phyloP scores from a whole-genome alignment of 2,113 vertebrate genomes.

The Xiphophorus maculatus region DNA sequence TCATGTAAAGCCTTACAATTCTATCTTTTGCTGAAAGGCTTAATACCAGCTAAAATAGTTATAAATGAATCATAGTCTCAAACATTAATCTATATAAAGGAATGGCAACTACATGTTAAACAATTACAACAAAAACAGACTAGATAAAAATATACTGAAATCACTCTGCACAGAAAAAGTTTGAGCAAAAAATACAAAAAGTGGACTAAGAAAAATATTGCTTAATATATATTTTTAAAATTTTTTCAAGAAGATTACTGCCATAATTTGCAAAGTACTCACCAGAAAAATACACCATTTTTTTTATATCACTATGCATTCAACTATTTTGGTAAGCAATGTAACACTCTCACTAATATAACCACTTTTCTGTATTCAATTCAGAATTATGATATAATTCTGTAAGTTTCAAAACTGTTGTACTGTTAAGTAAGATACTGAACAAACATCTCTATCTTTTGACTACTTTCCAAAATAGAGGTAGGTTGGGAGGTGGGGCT shows the following conservation, averaged over 20 bases:
- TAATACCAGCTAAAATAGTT: background rate
- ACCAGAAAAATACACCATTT: background rate
- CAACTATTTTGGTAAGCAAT: background rate
- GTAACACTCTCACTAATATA: no score
- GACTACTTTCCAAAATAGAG: no score
- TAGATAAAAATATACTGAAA: background rate
- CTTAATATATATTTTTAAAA: background rate
- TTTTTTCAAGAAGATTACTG: background rate
- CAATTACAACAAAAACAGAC: background rate
- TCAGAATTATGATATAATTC: background rate
- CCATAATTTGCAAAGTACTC: background rate
- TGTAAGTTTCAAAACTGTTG: background rate
- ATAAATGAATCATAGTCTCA: background rate
- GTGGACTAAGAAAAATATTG: no score
- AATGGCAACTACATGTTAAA: background rate
- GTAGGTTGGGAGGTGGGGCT: no score
- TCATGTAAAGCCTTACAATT: background rate
- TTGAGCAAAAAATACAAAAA: background rate
- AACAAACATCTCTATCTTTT: no score
- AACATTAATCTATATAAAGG: constrained; percentile 1
- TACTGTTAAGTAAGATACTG: no score
- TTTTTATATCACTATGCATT: background rate
- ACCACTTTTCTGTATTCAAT: no score
- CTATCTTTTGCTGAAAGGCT: background rate
- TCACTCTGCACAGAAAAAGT: background rate